Evolutionary conservation across 2,113 vertebrate genomes (phyloP).

Genomic region (Lepus europaeus): DNA sequence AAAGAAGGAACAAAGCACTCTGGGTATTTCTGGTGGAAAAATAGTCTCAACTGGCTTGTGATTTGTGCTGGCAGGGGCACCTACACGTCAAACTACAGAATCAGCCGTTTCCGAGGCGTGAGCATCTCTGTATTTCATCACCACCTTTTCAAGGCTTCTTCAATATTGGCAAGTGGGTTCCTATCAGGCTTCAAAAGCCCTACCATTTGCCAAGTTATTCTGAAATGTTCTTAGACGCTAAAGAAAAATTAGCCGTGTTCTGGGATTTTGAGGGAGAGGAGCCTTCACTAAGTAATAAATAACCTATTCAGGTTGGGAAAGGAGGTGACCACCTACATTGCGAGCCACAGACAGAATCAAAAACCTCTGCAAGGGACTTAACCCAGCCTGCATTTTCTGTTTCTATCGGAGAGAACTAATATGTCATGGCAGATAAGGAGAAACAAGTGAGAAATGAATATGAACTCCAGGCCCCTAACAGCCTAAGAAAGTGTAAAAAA

Average conservation of each 20-base stretch:
- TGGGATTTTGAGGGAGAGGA: slow-evolving; percentile 70
- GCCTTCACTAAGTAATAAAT: slow-evolving; percentile 76
- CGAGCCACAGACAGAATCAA: slow-evolving; percentile 51
- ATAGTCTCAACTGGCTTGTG: background rate
- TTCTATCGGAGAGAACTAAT: slow-evolving; percentile 50
- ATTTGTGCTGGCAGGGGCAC: slow-evolving; percentile 2
- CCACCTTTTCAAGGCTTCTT: slow-evolving; percentile 39
- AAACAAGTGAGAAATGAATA: slow-evolving; percentile 68
- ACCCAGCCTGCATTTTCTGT: slow-evolving; percentile 52
- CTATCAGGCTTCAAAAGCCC: slow-evolving; percentile 25
- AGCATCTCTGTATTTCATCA: slow-evolving; percentile 8
- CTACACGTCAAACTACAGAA: background rate
- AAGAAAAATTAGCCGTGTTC: slow-evolving; percentile 77
- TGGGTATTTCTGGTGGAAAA: background rate
- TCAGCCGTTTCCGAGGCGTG: background rate
- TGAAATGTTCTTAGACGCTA: slow-evolving; percentile 61
- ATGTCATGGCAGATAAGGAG: slow-evolving; percentile 67
- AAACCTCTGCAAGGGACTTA: background rate
- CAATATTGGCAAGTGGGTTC: slow-evolving; percentile 36
- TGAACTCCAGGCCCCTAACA: slow-evolving; percentile 45
- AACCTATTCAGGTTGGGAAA: slow-evolving; percentile 55
- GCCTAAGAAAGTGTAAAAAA: background rate
- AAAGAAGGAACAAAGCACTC: background rate
- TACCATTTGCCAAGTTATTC: slow-evolving; percentile 60
- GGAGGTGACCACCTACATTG: slow-evolving; percentile 70